These are phyloP conservation scores for Autographa pulchrina DNA, from an alignment of 2,888 invertebrate species.

Conservation along the genomic window DNA sequence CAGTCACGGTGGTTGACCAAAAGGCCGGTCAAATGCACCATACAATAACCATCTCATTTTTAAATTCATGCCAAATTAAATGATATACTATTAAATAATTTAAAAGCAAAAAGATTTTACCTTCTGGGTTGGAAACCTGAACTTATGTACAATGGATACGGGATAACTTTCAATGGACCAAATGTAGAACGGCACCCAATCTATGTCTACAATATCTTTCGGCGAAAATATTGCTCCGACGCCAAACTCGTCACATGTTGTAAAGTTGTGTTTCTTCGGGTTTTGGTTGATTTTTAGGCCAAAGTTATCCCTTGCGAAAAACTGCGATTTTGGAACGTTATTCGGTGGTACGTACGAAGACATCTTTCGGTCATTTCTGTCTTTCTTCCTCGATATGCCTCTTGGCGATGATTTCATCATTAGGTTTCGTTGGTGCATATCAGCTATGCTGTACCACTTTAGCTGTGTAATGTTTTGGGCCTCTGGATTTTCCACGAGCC, in stretches of 20 bases:
- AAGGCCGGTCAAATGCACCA: too few relatives aligned
- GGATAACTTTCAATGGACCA: slow-evolving; percentile 64
- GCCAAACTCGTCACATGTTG: slow-evolving; percentile 75
- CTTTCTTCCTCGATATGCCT: slow-evolving; percentile 3
- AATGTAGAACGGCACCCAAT: slow-evolving; percentile 78
- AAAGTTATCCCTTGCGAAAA: slow-evolving; percentile 13
- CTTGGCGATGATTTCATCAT: background rate
- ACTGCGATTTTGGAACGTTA: background rate
- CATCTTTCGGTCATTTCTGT: background rate
- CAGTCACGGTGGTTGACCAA: too few relatives aligned
- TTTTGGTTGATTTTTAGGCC: background rate
- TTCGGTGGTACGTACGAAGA: background rate
- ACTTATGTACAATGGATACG: slow-evolving; percentile 63
- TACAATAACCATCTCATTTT: too few relatives aligned
- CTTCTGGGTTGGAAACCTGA: slow-evolving; percentile 72
- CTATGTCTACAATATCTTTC: slow-evolving; percentile 70
- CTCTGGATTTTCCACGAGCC: background rate
- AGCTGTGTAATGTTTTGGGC: slow-evolving; percentile 31
- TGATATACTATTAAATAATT: background rate
- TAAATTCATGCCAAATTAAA: too few relatives aligned
- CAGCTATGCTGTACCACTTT: slow-evolving; percentile 58
- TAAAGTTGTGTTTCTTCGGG: slow-evolving; percentile 61
- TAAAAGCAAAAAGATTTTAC: slow-evolving; percentile 53
- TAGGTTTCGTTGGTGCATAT: slow-evolving; percentile 58
- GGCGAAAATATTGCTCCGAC: slow-evolving; percentile 70